Evolutionary conservation across 2,113 vertebrate species (phyloP), one percentile per base, ranked within the genome.

Genomic region (Mungos mungo): DNA sequence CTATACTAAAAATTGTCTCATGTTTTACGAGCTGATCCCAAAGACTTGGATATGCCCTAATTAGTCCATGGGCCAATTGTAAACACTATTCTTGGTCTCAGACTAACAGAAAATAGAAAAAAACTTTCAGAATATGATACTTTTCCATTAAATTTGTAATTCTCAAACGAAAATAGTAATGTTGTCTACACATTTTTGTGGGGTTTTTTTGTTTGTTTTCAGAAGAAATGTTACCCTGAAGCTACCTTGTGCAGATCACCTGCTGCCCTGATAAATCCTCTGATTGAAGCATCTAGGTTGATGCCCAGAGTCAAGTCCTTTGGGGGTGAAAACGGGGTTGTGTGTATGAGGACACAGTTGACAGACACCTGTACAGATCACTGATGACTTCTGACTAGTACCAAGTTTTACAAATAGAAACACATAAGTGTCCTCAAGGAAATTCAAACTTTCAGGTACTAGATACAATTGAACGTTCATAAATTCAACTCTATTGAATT

Each of bases 111-210:
- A 1, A 72, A 60, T 41, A 68, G 10, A 65, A 87, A 41, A 71
- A 8, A 83, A n/a, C 12, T 68, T 82, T 96, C 52, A 77, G 3
- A 66, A 74, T 82, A 47, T 9, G 50, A 21, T 66, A 85, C 1
- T 85, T 90, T 65, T 14, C 0, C 8, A 33, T 6, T 84, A 52
- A 33, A 86, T 77, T 63, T 5, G 7, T 65, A 76, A 66, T 84
- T 47, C 14, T 86, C 94, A 92, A 65, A n/a, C 8, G 82, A 93
- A 88, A 57, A 47, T 95, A n/a, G 41, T 76, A 41, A 18, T 33
- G 18, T 21, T 33, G 4, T 54, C 85, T 86, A 38, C 1, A 63
- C 2, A 71, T 63, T 66, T 76, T 77, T 57, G 21, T 79, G 15
- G 31, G 14, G 0, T 54, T 23, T 31, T 33, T 65, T 38, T 65